These are phyloP conservation scores for Cyclopterus lumpus DNA, from an alignment of 2,797 vertebrate species.

Conservation along the genomic window DNA sequence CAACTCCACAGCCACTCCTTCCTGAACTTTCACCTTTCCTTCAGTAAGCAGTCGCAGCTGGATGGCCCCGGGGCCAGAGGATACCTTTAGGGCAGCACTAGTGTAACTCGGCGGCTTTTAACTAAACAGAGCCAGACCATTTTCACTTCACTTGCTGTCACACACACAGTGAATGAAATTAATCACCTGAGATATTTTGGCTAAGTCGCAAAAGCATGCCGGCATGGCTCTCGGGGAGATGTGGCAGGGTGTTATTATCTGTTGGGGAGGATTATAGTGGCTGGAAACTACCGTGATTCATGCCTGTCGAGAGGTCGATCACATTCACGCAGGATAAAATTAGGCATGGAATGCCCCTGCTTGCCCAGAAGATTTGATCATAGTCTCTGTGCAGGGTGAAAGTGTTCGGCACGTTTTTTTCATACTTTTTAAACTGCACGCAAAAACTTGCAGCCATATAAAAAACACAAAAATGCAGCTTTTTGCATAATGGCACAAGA, in stretches of 20 bases:
- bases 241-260: conserved; percentile 72
- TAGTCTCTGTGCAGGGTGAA: conserved; percentile 21
- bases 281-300: conserved; percentile 66
- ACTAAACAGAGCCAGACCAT: conserved; percentile 34
- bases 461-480: conserved; percentile 26
- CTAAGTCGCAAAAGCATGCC: conserved; percentile 36
- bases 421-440: conserved; percentile 33
- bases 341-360: conserved; percentile 30
- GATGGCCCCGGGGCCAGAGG: conserved; percentile 10
- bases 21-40: conserved; percentile 30
- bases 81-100: conserved; percentile 8
- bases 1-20: background rate
- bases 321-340: conserved; percentile 43
- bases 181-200: conserved; percentile 68
- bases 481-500: conserved; percentile 17
- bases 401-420: background rate
- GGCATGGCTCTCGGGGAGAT: conserved; percentile 42
- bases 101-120: conserved; percentile 30
- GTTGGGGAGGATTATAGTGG: conserved; percentile 49
- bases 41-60: conserved; percentile 17
- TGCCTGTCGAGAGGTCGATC: conserved; percentile 54
- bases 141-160: conserved; percentile 41
- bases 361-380: conserved; percentile 18
- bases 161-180: conserved; percentile 40
- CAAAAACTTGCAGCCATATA: conserved; percentile 1